These are phyloP conservation scores for Leptoteleia sp. DNA, from an alignment of 1,140 invertebrate genomes.

Conservation along the genomic window DNA sequence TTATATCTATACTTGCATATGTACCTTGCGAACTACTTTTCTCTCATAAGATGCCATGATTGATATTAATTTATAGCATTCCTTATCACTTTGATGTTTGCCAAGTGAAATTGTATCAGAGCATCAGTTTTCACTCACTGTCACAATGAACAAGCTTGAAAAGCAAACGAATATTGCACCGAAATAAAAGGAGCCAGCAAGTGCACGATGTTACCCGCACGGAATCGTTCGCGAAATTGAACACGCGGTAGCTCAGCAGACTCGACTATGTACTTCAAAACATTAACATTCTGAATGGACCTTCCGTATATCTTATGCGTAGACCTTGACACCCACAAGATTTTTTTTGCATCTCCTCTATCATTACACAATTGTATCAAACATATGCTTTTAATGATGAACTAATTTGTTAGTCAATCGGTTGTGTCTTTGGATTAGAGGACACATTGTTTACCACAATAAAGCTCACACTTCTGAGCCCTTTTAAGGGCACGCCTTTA, in stretches of 20 bases:
- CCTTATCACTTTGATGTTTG: conserved; percentile 1
- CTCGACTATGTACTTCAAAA: conserved; percentile 54
- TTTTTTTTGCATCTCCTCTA: conserved; percentile 59
- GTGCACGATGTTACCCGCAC: conserved; percentile 62
- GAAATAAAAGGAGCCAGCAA: too few relatives aligned
- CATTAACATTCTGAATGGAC: conserved; percentile 57
- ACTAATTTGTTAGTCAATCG: conserved; percentile 60
- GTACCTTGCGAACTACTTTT: conserved; percentile 49
- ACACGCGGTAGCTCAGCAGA: conserved; percentile 5
- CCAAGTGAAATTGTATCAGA: too few relatives aligned
- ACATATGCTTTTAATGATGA: conserved; percentile 53
- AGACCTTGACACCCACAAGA: conserved; percentile 59
- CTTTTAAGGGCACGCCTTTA: conserved; percentile 41
- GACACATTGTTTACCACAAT: conserved; percentile 47
- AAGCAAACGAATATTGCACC: too few relatives aligned
- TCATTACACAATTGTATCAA: conserved; percentile 62
- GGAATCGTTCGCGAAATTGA: conserved; percentile 66
- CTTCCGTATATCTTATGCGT: conserved; percentile 59
- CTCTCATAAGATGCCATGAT: conserved; percentile 46
- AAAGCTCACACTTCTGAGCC: conserved; percentile 8
- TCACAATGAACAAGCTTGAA: conserved; percentile 8
- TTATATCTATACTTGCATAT: too few relatives aligned
- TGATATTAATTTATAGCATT: conserved; percentile 30
- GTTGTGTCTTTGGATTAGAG: conserved; percentile 51
- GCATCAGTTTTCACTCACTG: neutral